Base-by-base conservation (phyloP, 2,888 invertebrate species). In the Pheosia gnoma region DNA sequence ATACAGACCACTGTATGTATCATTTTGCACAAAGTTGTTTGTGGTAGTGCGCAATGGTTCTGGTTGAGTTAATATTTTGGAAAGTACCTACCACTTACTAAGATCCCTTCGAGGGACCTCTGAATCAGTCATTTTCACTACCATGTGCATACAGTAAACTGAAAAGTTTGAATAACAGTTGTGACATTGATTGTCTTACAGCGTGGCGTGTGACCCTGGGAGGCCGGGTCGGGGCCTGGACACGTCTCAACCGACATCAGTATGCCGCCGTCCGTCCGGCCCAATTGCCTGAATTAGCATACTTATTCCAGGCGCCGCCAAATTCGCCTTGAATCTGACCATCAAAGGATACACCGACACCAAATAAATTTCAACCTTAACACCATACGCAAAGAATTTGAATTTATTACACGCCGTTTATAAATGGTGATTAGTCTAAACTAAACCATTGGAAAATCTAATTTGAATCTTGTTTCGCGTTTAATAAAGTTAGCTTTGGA, bases 211-310 rank as follows among this genome's bases (percentile, higher is more conserved):
- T 62, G 75, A 67, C 70, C 61, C 49, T 45, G 51, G 56, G 58
- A 53, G 55, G 62, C 60, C 60, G 60, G 72, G 69, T 66, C 69
- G 72, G 59, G 69, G 60, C 61, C 63, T 59, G 43, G 58, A 56
- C 56, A 41, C 65, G 63, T 59, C 59, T 67, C 65, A 62, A 63
- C 47, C 68, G 49, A 62, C 81, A 86, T 87, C 83, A 84, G 83
- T 80, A 84, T 83, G 87, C 83, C 77, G 78, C 74, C 71, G 79
- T 71, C 78, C 63, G 61, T 65, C 74, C 75, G 70, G 75, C 76
- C 77, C 90, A 90, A 89, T 90, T 90, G 88, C 77, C 81, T 74
- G 76, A 85, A 91, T 92, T 91, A 90, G 89, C 91, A 91, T 91
- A 90, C 84, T 84, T 83, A 81, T 83, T 66, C 75, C 73, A 83